These are phyloP conservation scores for Lithosia quadra DNA, from an alignment of 2,888 invertebrate species.

Conservation along the genomic window DNA sequence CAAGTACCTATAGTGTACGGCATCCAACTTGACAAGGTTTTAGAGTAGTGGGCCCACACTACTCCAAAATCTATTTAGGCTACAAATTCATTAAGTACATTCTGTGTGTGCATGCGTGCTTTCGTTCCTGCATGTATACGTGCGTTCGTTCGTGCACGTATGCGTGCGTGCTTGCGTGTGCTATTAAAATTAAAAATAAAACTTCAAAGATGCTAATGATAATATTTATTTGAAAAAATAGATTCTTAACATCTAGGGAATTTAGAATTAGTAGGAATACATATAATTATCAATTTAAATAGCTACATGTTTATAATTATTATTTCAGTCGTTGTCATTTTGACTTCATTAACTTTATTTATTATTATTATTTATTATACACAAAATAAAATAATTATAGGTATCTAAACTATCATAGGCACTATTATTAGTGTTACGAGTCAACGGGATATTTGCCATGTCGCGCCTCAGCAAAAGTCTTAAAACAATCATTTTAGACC, in stretches of 20 bases:
- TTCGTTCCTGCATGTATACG: too few relatives aligned
- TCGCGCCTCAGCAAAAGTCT: too few relatives aligned
- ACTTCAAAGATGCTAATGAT: background rate
- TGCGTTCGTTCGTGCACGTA: too few relatives aligned
- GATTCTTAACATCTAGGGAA: slow-evolving; percentile 36
- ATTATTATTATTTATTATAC: background rate
- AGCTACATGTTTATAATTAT: slow-evolving; percentile 33
- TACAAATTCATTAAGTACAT: too few relatives aligned
- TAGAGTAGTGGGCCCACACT: too few relatives aligned
- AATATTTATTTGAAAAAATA: slow-evolving; percentile 32
- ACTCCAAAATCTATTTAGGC: too few relatives aligned
- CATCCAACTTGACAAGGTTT: too few relatives aligned
- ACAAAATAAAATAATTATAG: background rate
- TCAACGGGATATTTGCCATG: too few relatives aligned
- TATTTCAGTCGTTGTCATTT: slow-evolving; percentile 35
- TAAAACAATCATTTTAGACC: too few relatives aligned
- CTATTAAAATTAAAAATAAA: background rate
- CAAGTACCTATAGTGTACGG: too few relatives aligned
- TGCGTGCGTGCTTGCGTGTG: background rate
- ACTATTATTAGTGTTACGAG: background rate
- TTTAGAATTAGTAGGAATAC: slow-evolving; percentile 13
- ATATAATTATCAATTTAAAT: slow-evolving; percentile 18
- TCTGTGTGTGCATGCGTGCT: too few relatives aligned
- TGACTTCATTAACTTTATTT: background rate
- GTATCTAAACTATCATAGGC: background rate